Evolutionary conservation across 2,113 vertebrate species (phyloP).

Genomic region (Mormyrus iriodes): DNA sequence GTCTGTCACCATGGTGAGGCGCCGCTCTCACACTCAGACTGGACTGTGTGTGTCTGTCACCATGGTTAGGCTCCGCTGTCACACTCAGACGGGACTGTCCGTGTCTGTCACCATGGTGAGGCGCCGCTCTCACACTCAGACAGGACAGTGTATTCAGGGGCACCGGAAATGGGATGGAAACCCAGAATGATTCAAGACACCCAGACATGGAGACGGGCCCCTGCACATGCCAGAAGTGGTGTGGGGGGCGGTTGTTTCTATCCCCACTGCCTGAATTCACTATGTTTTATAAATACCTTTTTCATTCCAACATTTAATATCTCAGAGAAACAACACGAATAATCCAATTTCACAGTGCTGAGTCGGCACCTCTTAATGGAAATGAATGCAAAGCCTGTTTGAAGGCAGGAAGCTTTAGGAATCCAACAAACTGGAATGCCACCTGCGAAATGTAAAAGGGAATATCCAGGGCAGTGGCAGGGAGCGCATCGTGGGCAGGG

Average conservation of each 20-base stretch:
- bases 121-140: background rate
- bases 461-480: background rate
- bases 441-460: background rate
- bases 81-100: too few species aligned
- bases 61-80: conserved; percentile 69
- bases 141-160: background rate
- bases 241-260: background rate
- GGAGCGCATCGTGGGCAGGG: background rate
- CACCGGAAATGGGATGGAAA: background rate
- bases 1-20: conserved; percentile 71
- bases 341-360: background rate
- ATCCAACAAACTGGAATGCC: background rate
- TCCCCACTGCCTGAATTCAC: background rate
- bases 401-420: background rate
- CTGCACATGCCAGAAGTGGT: background rate
- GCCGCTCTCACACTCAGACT: background rate
- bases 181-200: background rate
- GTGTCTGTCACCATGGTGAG: conserved; percentile 87
- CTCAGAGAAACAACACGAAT: background rate
- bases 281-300: background rate
- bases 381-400: background rate
- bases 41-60: conserved; percentile 64
- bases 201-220: background rate
- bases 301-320: background rate
- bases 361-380: background rate